A percentile compares a stretch with the other conserved stretches of the same genome.
These are phyloP conservation scores for Agrilus cyanescens DNA, from an alignment of 2,888 invertebrate species.

Conservation along the genomic window DNA sequence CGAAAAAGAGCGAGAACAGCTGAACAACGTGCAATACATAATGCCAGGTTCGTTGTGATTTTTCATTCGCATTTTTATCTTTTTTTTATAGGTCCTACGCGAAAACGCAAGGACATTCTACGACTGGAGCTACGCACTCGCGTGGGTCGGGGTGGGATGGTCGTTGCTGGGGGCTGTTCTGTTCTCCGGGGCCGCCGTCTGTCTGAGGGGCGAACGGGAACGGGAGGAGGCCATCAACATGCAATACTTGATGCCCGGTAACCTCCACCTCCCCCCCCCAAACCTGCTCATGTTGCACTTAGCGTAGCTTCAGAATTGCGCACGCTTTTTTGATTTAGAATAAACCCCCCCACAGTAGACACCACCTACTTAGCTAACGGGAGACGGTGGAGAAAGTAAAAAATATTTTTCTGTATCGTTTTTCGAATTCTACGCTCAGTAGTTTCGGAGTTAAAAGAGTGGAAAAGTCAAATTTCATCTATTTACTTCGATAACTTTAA, in stretches of 20 bases:
- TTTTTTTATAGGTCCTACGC: constrained; percentile 59
- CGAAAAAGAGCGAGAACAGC: constrained; percentile 61
- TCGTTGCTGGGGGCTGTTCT: constrained; percentile 83
- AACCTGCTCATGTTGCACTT: too few species aligned
- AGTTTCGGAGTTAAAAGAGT: too few species aligned
- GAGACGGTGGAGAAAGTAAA: too few species aligned
- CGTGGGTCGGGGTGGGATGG: constrained; percentile 93
- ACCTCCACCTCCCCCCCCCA: constrained; percentile 21
- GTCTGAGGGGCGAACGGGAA: constrained; percentile 86
- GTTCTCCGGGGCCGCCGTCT: constrained; percentile 88
- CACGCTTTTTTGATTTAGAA: too few species aligned
- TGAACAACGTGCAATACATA: constrained; percentile 75
- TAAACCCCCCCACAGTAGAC: too few species aligned
- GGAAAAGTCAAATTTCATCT: too few species aligned
- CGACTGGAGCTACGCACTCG: constrained; percentile 95
- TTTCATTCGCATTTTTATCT: constrained; percentile 11
- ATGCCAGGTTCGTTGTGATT: constrained; percentile 58
- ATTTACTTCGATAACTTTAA: too few species aligned
- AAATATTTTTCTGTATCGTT: too few species aligned
- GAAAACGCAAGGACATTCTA: constrained; percentile 77
- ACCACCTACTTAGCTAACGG: too few species aligned
- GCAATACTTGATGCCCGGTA: constrained; percentile 97
- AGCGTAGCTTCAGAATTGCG: neutral
- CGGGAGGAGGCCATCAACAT: constrained; percentile 92
- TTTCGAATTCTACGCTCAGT: too few species aligned